Conservation (phyloP, 2,113 vertebrate genomes). For the Morone saxatilis region DNA sequence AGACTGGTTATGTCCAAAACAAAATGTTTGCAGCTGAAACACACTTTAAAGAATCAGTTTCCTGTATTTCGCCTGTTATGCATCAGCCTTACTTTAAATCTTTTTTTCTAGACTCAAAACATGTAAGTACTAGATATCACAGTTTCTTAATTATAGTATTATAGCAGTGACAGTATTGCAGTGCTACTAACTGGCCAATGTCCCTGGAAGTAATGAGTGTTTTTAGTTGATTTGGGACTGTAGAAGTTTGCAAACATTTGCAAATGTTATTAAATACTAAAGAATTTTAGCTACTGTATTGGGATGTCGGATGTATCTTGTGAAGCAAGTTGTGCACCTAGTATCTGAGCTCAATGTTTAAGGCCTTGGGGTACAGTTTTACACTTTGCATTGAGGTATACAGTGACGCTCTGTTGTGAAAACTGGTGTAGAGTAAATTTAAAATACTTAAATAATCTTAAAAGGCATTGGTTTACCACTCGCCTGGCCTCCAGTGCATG, state of each 20-base stretch:
- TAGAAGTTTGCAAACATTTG: constrained; percentile 33
- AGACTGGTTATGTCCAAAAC: constrained; percentile 5
- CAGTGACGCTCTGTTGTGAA: constrained; percentile 27
- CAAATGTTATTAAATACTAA: constrained; percentile 34
- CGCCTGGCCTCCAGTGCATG: constrained; percentile 35
- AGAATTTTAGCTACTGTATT: constrained; percentile 31
- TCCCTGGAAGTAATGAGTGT: not conserved
- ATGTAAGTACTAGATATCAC: not conserved
- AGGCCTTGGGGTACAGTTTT: constrained; percentile 43
- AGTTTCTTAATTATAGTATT: not conserved
- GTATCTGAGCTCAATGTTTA: constrained; percentile 49
- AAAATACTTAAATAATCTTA: constrained; percentile 74
- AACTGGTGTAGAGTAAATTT: constrained; percentile 55
- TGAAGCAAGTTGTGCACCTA: constrained; percentile 26
- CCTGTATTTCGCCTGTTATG: not conserved
- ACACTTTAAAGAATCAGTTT: not conserved
- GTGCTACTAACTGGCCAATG: not conserved
- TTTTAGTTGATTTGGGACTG: constrained; percentile 10
- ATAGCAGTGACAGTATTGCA: not conserved
- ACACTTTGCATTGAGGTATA: constrained; percentile 27
- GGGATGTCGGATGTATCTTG: constrained; percentile 30
- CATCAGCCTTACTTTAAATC: not conserved
- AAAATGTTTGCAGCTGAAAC: constrained; percentile 2
- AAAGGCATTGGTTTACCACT: constrained; percentile 58
- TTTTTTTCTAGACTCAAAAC: not conserved